phyloP scores from a whole-genome alignment of 2,113 vertebrate species.

The Aplodontia rufa region DNA sequence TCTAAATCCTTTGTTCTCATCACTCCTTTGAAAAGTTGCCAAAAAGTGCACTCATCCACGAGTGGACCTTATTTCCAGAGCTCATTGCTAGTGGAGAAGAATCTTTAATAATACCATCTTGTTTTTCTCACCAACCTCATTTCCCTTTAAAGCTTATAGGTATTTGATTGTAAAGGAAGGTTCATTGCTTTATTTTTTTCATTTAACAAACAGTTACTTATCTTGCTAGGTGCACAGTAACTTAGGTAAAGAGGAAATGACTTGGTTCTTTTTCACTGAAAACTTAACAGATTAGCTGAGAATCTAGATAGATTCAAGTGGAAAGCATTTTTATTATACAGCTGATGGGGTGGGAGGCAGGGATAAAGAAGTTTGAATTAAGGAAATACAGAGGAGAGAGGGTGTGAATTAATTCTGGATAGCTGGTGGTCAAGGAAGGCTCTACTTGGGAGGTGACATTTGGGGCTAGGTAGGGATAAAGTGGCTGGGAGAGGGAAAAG shows the following conservation, averaged over 20 bases:
- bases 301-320: neutral
- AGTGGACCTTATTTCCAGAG: neutral
- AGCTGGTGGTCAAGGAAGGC: neutral
- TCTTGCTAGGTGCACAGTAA: neutral
- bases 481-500: neutral
- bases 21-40: slow-evolving; percentile 20
- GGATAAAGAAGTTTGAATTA: neutral
- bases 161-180: neutral
- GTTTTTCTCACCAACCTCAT: accelerated
- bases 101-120: neutral
- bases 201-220: neutral
- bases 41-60: neutral
- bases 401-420: neutral
- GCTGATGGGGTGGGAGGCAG: no score
- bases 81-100: neutral
- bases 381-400: neutral
- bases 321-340: neutral
- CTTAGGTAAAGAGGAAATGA: neutral
- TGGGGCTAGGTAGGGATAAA: neutral
- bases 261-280: neutral
- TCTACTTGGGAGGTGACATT: neutral
- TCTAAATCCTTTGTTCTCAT: slow-evolving; percentile 72
- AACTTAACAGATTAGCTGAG: neutral
- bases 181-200: neutral
- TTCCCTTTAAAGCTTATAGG: neutral